These are phyloP conservation scores for Dusona sp. DNA, from an alignment of 2,888 invertebrate genomes.

Conservation along the genomic window DNA sequence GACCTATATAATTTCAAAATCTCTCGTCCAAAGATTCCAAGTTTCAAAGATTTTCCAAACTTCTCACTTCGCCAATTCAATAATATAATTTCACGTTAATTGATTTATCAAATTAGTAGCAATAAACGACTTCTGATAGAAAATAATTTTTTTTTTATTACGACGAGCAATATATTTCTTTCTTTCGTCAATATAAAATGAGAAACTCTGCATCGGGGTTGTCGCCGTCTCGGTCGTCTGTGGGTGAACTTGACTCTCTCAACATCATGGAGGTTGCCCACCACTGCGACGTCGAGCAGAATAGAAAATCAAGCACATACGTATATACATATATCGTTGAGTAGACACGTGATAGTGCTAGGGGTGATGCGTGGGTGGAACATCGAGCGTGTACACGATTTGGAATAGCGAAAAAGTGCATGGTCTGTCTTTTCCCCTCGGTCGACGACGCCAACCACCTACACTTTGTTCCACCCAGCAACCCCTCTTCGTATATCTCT, in stretches of 20 bases:
- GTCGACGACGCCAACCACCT: slow-evolving; percentile 58
- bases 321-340: slow-evolving; percentile 41
- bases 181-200: slow-evolving; percentile 19
- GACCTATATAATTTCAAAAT: slow-evolving; percentile 68
- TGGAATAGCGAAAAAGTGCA: slow-evolving; percentile 75
- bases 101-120: background rate
- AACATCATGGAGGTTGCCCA: slow-evolving; percentile 72
- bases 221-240: slow-evolving; percentile 23
- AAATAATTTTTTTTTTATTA: background rate
- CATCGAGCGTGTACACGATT: slow-evolving; percentile 54
- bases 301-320: slow-evolving; percentile 42
- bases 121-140: background rate
- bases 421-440: slow-evolving; percentile 72
- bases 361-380: slow-evolving; percentile 73
- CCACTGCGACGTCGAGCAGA: slow-evolving; percentile 69
- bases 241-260: slow-evolving; percentile 75
- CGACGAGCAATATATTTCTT: background rate
- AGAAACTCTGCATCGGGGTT: slow-evolving; percentile 49
- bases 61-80: background rate
- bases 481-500: slow-evolving; percentile 36
- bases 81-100: background rate
- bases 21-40: no score
- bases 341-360: slow-evolving; percentile 64
- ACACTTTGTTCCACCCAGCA: slow-evolving; percentile 50
- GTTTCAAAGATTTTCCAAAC: slow-evolving; percentile 1